These are phyloP conservation scores for Apotomis turbidana DNA, from an alignment of 2,888 invertebrate species.

Conservation along the genomic window DNA sequence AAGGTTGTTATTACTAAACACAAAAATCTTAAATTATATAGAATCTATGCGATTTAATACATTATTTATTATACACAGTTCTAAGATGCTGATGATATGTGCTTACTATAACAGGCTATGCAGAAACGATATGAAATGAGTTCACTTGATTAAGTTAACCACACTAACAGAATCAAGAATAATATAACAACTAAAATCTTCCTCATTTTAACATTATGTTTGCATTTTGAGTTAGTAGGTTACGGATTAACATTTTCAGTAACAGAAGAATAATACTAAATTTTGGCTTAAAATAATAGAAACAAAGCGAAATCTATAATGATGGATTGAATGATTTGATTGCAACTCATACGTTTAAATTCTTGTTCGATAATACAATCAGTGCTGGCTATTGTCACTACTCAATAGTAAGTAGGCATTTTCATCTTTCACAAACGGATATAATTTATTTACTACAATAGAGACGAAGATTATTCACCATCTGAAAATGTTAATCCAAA, in stretches of 20 bases:
- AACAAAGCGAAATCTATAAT: too few species aligned
- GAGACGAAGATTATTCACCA: background rate
- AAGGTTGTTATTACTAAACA: too few species aligned
- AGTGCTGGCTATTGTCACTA: too few species aligned
- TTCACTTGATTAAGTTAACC: constrained; percentile 3
- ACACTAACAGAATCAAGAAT: constrained; percentile 28
- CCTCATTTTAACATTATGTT: constrained; percentile 25
- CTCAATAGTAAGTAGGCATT: too few species aligned
- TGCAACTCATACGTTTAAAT: too few species aligned
- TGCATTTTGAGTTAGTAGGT: constrained; percentile 24
- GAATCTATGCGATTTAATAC: too few species aligned
- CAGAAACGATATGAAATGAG: background rate
- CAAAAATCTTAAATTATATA: too few species aligned
- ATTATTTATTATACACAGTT: too few species aligned
- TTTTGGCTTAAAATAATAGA: background rate
- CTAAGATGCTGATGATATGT: constrained; percentile 10
- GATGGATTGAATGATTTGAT: too few species aligned
- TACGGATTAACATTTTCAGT: constrained; percentile 24
- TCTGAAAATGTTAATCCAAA: constrained; percentile 40
- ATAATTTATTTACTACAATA: too few species aligned
- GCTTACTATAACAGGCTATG: background rate
- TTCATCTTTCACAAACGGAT: too few species aligned
- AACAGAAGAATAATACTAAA: background rate
- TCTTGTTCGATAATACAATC: too few species aligned
- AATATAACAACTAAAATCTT: constrained; percentile 15